phyloP scores from a whole-genome alignment of 2,113 vertebrate species.

The Tapirus terrestris region DNA sequence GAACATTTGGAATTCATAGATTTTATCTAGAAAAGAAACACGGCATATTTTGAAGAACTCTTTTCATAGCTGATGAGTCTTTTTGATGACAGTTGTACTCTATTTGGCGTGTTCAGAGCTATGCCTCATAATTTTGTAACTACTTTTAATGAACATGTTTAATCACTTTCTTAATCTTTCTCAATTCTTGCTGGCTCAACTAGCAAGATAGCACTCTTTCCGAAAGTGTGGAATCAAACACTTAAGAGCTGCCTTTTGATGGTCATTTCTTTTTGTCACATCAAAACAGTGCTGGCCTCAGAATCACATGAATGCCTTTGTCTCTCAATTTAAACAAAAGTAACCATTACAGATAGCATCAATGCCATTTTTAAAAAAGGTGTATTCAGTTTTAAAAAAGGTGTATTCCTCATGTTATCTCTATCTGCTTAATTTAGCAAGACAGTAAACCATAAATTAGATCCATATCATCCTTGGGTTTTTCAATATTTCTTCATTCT shows the following conservation, averaged over 20 bases:
- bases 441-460: neutral
- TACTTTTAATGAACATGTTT: constrained; percentile 53
- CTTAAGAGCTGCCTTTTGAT: neutral
- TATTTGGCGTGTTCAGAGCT: neutral
- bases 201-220: neutral
- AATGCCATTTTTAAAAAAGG: neutral
- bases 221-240: constrained; percentile 1
- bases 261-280: constrained; percentile 21
- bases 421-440: constrained; percentile 20
- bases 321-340: constrained; percentile 2
- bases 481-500: constrained; percentile 2
- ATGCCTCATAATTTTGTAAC: constrained; percentile 49
- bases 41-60: neutral
- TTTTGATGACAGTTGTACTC: constrained; percentile 47
- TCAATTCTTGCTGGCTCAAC: constrained; percentile 24
- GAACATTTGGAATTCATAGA: constrained; percentile 56
- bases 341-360: neutral
- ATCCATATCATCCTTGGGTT: neutral
- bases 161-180: constrained; percentile 34
- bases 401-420: neutral
- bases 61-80: constrained; percentile 15
- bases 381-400: neutral
- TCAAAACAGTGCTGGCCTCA: neutral
- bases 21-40: constrained; percentile 27
- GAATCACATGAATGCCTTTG: neutral